These are phyloP conservation scores for Nothocercus julius DNA, from an alignment of 2,113 vertebrate species.

Conservation along the genomic window DNA sequence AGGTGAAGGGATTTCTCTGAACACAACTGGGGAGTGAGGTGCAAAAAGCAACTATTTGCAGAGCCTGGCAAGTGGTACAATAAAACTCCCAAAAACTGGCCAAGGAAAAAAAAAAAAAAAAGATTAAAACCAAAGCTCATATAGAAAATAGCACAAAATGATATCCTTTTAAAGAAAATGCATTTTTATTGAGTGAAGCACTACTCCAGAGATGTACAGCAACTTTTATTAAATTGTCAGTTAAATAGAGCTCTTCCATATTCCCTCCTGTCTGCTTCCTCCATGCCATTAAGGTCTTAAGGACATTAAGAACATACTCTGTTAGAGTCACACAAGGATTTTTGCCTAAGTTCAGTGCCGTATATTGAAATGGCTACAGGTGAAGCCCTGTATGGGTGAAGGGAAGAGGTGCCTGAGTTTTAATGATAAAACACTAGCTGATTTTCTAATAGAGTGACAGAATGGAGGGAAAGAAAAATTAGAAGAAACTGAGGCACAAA, in stretches of 20 bases:
- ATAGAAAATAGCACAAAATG: not conserved
- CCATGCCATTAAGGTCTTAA: not conserved
- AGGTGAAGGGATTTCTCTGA: not conserved
- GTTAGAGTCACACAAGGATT: not conserved
- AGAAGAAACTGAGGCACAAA: conserved; percentile 30
- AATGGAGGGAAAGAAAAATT: not conserved
- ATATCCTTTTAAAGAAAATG: not conserved
- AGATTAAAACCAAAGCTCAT: not conserved
- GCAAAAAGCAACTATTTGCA: not conserved
- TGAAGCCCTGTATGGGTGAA: not conserved
- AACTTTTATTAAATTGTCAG: not conserved
- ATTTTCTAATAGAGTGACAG: not conserved
- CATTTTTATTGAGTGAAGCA: not conserved
- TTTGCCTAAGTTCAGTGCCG: not conserved
- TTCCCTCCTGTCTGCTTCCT: not conserved
- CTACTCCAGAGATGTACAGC: not conserved
- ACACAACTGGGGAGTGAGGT: not conserved
- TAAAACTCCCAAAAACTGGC: not conserved
- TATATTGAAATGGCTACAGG: not conserved
- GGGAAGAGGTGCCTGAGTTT: not conserved
- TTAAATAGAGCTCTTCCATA: not conserved
- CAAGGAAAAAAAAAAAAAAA: not conserved
- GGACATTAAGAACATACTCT: not conserved
- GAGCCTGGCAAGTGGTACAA: not conserved
- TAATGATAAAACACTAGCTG: no score